phyloP scores from a whole-genome alignment of 2,888 invertebrate species.

The Formica aserva region DNA sequence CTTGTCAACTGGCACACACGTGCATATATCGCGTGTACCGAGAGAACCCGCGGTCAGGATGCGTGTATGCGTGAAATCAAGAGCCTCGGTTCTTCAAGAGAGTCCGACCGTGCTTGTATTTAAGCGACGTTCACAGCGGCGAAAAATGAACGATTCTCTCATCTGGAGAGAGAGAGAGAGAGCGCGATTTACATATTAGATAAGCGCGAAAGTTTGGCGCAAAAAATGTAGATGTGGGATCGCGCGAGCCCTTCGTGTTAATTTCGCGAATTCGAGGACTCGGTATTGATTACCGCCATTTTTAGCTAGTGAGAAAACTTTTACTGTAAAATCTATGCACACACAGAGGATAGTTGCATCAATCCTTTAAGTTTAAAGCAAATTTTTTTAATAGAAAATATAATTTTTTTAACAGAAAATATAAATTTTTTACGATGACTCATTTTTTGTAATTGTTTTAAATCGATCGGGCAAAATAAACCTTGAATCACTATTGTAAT shows the following conservation, averaged over 20 bases:
- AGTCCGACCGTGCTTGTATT: conserved; percentile 33
- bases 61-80: conserved; percentile 57
- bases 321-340: neutral
- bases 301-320: conserved; percentile 4
- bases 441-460: neutral
- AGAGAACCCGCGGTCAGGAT: neutral
- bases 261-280: neutral
- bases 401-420: neutral
- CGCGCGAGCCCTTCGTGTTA: conserved; percentile 3
- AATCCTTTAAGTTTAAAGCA: neutral
- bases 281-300: neutral
- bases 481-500: neutral
- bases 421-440: neutral
- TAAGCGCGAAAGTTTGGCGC: conserved; percentile 18
- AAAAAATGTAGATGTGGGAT: conserved; percentile 6
- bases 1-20: conserved; percentile 27
- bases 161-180: neutral
- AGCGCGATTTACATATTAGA: conserved; percentile 6
- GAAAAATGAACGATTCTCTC: conserved; percentile 29
- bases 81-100: conserved; percentile 19
- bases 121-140: conserved; percentile 36
- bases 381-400: neutral
- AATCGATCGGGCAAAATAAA: neutral
- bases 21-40: neutral
- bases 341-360: neutral